Percentiles rank a stretch among this genome's conserved stretches.
Conservation (phyloP, 2,113 vertebrate genomes). For the Entelurus aequoreus region DNA sequence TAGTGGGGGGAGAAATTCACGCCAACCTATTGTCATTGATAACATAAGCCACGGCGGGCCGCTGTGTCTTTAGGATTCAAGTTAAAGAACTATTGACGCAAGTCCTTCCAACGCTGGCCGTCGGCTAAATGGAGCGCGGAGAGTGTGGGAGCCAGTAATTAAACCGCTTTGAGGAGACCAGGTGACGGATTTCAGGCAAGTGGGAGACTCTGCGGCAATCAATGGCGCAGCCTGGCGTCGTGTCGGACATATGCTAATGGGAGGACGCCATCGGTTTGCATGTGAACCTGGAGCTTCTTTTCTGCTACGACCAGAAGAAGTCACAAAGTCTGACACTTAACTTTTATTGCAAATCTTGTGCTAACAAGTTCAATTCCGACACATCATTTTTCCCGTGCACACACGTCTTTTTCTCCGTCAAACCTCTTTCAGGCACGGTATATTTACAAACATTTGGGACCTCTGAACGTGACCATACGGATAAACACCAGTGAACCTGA, state of each 20-base stretch:
- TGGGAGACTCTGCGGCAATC: slow-evolving; percentile 30
- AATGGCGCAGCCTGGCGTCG: slow-evolving; percentile 38
- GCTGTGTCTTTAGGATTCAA: slow-evolving; percentile 32
- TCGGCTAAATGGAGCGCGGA: slow-evolving; percentile 30
- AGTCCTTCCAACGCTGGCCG: slow-evolving; percentile 29
- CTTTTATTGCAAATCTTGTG: too few species aligned
- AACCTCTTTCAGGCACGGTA: too few species aligned
- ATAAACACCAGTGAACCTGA: too few species aligned
- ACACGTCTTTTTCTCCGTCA: too few species aligned
- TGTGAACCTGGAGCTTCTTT: background rate
- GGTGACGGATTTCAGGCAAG: slow-evolving; percentile 49
- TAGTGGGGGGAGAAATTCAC: slow-evolving; percentile 9
- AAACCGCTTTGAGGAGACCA: slow-evolving; percentile 48
- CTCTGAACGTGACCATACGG: too few species aligned
- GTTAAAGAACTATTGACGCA: slow-evolving; percentile 26
- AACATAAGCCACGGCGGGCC: slow-evolving; percentile 9
- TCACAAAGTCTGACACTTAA: too few species aligned
- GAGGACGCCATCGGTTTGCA: background rate
- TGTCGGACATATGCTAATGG: slow-evolving; percentile 44
- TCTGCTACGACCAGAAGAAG: too few species aligned
- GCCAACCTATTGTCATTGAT: slow-evolving; percentile 12
- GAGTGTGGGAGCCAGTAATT: slow-evolving; percentile 37
- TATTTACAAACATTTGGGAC: too few species aligned
- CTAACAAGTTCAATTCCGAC: too few species aligned
- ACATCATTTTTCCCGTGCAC: too few species aligned